A percentile compares a stretch with the other conserved stretches of the same genome.
Conservation (phyloP, 2,113 vertebrate genomes). For the Oncorhynchus masou region DNA sequence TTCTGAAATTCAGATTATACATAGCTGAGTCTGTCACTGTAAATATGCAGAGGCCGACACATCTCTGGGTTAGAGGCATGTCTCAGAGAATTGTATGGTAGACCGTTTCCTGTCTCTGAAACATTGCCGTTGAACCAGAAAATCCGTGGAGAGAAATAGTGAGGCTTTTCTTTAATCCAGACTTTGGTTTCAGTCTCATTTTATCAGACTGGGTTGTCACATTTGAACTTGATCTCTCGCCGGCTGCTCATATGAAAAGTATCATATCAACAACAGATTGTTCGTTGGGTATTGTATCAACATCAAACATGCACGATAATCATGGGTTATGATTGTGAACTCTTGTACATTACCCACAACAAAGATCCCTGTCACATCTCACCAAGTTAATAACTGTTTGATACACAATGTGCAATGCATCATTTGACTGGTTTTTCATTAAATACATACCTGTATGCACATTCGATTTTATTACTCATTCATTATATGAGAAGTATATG, state of each 20-base stretch:
- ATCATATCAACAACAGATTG: constrained; percentile 46
- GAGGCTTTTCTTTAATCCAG: constrained; percentile 11
- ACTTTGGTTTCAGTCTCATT: background rate
- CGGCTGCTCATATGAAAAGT: background rate
- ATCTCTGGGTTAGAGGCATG: constrained; percentile 1
- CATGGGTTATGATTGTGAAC: constrained; percentile 13
- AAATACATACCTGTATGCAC: background rate
- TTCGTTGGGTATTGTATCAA: constrained; percentile 16
- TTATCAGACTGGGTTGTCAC: constrained; percentile 1
- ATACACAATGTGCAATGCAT: background rate
- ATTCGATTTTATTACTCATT: background rate
- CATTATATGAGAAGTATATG: constrained; percentile 22
- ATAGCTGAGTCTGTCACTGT: constrained; percentile 16
- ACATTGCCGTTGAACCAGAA: background rate
- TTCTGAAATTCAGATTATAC: constrained; percentile 37
- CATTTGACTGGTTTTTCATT: background rate
- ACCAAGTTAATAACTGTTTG: background rate
- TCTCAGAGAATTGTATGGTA: constrained; percentile 12
- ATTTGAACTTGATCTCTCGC: constrained; percentile 14
- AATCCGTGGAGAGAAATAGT: background rate
- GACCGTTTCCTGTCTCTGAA: constrained; percentile 4
- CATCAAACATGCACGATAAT: background rate
- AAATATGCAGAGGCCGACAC: constrained; percentile 17
- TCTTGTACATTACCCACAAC: background rate
- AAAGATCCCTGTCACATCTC: background rate